Conservation (phyloP, 2,888 invertebrate species). For the Hydriomena furcata region DNA sequence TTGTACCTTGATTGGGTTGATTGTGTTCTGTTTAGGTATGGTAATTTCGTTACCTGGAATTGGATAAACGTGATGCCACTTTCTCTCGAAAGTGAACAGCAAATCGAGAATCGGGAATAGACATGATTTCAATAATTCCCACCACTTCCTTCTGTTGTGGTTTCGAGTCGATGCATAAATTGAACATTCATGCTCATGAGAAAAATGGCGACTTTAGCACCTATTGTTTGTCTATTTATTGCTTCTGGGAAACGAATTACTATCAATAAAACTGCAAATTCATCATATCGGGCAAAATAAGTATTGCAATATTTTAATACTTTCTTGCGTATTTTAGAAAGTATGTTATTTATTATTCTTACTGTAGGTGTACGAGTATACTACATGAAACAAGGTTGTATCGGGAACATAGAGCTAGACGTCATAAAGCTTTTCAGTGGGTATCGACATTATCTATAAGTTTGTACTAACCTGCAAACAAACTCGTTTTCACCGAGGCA, state of each 20-base stretch:
- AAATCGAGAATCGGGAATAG: constrained; percentile 38
- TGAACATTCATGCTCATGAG: constrained; percentile 45
- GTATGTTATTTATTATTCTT: too few species aligned
- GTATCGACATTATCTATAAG: constrained; percentile 25
- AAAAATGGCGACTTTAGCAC: constrained; percentile 46
- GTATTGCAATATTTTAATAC: too few species aligned
- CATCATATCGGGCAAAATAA: not conserved
- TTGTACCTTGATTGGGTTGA: not conserved
- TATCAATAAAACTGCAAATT: constrained; percentile 18
- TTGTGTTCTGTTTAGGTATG: constrained; percentile 3
- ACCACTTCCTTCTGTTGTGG: constrained; percentile 59
- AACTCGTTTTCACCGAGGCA: constrained; percentile 96
- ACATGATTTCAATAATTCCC: constrained; percentile 57
- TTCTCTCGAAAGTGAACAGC: constrained; percentile 23
- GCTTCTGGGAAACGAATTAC: constrained; percentile 26
- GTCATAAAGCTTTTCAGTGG: constrained; percentile 29
- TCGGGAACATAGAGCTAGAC: constrained; percentile 23
- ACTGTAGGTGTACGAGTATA: too few species aligned
- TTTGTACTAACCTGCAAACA: constrained; percentile 91
- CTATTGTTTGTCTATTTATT: constrained; percentile 33
- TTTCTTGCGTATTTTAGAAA: too few species aligned
- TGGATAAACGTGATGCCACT: constrained; percentile 8
- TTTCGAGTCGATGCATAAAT: constrained; percentile 52
- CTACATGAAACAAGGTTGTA: constrained; percentile 13
- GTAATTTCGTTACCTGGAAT: constrained; percentile 8